Percentiles rank a stretch among this genome's conserved stretches.
phyloP scores from a whole-genome alignment of 2,113 vertebrate species.

The Sigmodon hispidus region DNA sequence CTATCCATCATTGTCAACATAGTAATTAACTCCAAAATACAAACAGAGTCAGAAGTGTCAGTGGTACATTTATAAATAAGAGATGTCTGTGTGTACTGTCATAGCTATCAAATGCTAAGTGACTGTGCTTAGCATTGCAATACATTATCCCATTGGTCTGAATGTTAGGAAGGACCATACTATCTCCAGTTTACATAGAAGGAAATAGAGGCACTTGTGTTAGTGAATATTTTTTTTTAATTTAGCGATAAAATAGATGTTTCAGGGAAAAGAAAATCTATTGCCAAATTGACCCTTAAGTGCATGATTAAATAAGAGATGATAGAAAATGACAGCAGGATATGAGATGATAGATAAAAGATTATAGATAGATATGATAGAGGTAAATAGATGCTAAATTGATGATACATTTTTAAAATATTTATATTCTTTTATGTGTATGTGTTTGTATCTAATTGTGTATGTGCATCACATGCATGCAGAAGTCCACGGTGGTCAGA shows the following conservation, averaged over 20 bases:
- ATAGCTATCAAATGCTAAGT: not conserved
- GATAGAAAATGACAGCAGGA: not conserved
- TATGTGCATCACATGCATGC: not conserved
- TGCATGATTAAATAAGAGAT: not conserved
- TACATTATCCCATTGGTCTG: not conserved
- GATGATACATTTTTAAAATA: not conserved
- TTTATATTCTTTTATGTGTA: too few relatives aligned
- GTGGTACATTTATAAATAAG: not conserved
- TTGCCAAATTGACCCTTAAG: not conserved
- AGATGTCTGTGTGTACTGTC: not conserved
- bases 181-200: not conserved
- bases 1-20: too few relatives aligned
- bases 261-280: not conserved
- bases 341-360: not conserved
- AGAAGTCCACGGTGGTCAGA: not conserved
- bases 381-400: not conserved
- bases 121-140: not conserved
- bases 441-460: not conserved
- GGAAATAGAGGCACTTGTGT: not conserved
- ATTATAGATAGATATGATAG: not conserved
- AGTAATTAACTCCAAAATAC: not conserved
- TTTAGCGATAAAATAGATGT: not conserved
- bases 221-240: not conserved
- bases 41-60: not conserved
- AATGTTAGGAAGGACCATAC: not conserved